These are phyloP conservation scores for Carcina quercana DNA, from an alignment of 2,888 invertebrate species.

Conservation along the genomic window DNA sequence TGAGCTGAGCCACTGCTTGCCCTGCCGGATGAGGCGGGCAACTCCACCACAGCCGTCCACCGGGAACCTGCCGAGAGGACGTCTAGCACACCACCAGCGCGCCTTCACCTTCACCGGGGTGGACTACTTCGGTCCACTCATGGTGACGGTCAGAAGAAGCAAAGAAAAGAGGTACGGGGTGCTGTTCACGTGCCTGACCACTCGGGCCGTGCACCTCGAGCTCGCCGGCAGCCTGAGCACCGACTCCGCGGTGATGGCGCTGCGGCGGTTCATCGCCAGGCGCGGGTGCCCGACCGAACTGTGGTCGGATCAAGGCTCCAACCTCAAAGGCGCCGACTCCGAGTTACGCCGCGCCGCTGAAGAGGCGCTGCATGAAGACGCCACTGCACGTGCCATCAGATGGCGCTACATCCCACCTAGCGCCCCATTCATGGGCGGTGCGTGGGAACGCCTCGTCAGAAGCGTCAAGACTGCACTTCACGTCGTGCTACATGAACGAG, in stretches of 20 bases:
- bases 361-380: slow-evolving; percentile 1
- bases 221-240: not conserved
- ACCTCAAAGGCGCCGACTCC: slow-evolving; percentile 6
- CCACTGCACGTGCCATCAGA: slow-evolving; percentile 6
- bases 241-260: slow-evolving; percentile 8
- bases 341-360: too few species aligned
- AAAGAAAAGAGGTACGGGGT: slow-evolving; percentile 1
- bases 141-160: slow-evolving; percentile 1
- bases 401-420: slow-evolving; percentile 15
- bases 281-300: slow-evolving; percentile 3
- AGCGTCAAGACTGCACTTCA: slow-evolving; percentile 11
- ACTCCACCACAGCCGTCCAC: not conserved
- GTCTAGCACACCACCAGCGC: slow-evolving; percentile 1
- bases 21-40: not conserved
- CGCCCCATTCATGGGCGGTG: slow-evolving; percentile 14
- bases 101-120: slow-evolving; percentile 8
- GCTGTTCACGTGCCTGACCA: slow-evolving; percentile 3
- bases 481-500: slow-evolving; percentile 11
- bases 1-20: not conserved
- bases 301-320: slow-evolving; percentile 9
- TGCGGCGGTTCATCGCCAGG: slow-evolving; percentile 1
- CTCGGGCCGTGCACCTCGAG: slow-evolving; percentile 2
- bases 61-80: not conserved
- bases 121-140: slow-evolving; percentile 11
- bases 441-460: slow-evolving; percentile 14